Percentiles rank a stretch among this genome's conserved stretches.
phyloP scores from a whole-genome alignment of 1,140 invertebrate genomes.

The Drosophila leontia region DNA sequence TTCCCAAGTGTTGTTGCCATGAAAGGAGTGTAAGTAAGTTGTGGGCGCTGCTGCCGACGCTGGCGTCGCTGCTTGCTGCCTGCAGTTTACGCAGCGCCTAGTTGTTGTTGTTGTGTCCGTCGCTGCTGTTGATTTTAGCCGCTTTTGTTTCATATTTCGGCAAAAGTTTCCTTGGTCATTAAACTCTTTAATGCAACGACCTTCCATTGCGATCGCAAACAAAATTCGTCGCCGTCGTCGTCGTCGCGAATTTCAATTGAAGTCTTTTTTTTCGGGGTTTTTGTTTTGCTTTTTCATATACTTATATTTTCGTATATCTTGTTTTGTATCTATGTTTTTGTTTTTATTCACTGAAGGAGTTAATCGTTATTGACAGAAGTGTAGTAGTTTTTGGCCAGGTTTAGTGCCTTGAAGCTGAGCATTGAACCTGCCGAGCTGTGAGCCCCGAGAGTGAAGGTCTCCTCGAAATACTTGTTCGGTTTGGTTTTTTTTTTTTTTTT shows the following conservation, averaged over 20 bases:
- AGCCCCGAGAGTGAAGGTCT: slow-evolving; percentile 34
- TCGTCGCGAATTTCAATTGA: slow-evolving; percentile 75
- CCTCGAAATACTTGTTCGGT: slow-evolving; percentile 4
- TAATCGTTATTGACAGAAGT: slow-evolving; percentile 54
- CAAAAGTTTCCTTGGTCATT: slow-evolving; percentile 83
- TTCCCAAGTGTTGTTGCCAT: slow-evolving; percentile 79
- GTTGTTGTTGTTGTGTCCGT: slow-evolving; percentile 49
- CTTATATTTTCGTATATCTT: slow-evolving; percentile 34
- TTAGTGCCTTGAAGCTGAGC: slow-evolving; percentile 68
- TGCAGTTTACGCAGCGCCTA: slow-evolving; percentile 62
- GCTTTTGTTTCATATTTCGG: slow-evolving; percentile 82
- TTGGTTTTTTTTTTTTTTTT: slow-evolving; percentile 3
- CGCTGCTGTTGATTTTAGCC: slow-evolving; percentile 19
- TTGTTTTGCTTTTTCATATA: slow-evolving; percentile 38
- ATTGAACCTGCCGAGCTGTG: slow-evolving; percentile 51
- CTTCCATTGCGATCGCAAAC: slow-evolving; percentile 71
- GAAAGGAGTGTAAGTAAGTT: slow-evolving; percentile 72
- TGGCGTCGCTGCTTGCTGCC: slow-evolving; percentile 32
- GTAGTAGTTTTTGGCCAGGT: slow-evolving; percentile 55
- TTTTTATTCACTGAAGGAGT: slow-evolving; percentile 35
- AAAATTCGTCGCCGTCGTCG: slow-evolving; percentile 27
- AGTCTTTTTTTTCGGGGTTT: slow-evolving; percentile 39
- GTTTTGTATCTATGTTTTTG: slow-evolving; percentile 33
- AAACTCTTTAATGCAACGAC: slow-evolving; percentile 83
- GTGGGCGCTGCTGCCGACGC: slow-evolving; percentile 50